These are phyloP conservation scores for Metalampra italica DNA, from an alignment of 2,888 invertebrate genomes.

Conservation along the genomic window DNA sequence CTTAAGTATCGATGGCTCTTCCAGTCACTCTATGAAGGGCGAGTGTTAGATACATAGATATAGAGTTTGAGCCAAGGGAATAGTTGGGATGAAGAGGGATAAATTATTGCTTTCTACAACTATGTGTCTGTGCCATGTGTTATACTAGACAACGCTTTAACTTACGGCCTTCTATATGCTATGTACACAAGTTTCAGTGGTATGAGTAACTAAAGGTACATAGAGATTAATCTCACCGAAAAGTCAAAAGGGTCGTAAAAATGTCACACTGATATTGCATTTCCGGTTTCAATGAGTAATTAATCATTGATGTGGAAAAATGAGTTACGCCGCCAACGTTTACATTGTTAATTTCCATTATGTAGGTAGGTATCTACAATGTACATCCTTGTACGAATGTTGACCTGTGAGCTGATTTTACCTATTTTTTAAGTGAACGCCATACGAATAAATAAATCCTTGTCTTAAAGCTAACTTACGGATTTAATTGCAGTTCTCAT, in stretches of 20 bases:
- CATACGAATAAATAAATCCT: too few relatives aligned
- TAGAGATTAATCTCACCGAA: background rate
- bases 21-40: conserved; percentile 3
- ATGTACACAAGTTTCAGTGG: conserved; percentile 14
- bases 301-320: too few relatives aligned
- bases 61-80: conserved; percentile 67
- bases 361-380: too few relatives aligned
- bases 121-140: conserved; percentile 73
- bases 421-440: too few relatives aligned
- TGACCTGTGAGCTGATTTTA: too few relatives aligned
- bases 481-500: too few relatives aligned
- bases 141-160: conserved; percentile 66
- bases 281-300: background rate
- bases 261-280: background rate
- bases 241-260: background rate
- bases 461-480: too few relatives aligned
- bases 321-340: too few relatives aligned
- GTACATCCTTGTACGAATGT: too few relatives aligned
- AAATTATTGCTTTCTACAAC: conserved; percentile 75
- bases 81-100: conserved; percentile 73
- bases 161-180: conserved; percentile 42
- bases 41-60: conserved; percentile 30
- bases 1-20: background rate
- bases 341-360: too few relatives aligned
- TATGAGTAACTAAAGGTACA: background rate